Evolutionary conservation across 2,888 invertebrate genomes (phyloP), one percentile per base, ranked within the genome.

Genomic region (Octodonta nipae): DNA sequence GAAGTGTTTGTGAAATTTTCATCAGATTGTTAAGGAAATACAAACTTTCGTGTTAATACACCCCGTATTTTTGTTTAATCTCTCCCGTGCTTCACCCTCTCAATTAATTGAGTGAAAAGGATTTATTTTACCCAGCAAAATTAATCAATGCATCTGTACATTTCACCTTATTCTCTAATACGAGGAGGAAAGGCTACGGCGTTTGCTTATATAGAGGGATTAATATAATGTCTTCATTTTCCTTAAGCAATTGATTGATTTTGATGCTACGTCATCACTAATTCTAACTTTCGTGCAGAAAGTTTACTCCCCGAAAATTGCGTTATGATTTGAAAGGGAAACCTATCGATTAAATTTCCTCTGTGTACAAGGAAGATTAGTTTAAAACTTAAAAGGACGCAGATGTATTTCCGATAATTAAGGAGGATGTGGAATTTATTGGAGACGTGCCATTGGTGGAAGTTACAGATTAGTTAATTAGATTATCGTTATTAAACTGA

Each of bases 221-320:
- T 44, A 43, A 47, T 46, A 42, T 47, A 47, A 47, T 45, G 50
- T 49, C 50, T 51, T 50, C 47, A 49, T 50, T 47, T 47, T 41
- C 40, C 33, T 3, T 41, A 39, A 46, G 42, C 42, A 44, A 50
- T 50, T 49, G 52, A 52, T 51, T 51, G 50, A 50, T 50, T 46
- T 38, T 36, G 39, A 41, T 41, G 36, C 44, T 40, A 41, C 40
- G 43, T 43, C 43, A 37, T 43, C 43, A 36, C 34, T 36, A 41
- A 40, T 41, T 41, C 35, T 30, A 39, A 37, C 38, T 38, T 36
- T 26, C 25, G 39, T 36, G 35, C 26, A 17, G 35, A 26, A 33
- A 39, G 36, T 35, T 39, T 29, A 34, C 26, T 35, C n/a, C n/a
- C 13, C 34, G 36, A 38, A 37, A 40, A 40, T 38, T 33, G 35